phyloP scores from a whole-genome alignment of 2,888 invertebrate species.

The Tachina grossa region DNA sequence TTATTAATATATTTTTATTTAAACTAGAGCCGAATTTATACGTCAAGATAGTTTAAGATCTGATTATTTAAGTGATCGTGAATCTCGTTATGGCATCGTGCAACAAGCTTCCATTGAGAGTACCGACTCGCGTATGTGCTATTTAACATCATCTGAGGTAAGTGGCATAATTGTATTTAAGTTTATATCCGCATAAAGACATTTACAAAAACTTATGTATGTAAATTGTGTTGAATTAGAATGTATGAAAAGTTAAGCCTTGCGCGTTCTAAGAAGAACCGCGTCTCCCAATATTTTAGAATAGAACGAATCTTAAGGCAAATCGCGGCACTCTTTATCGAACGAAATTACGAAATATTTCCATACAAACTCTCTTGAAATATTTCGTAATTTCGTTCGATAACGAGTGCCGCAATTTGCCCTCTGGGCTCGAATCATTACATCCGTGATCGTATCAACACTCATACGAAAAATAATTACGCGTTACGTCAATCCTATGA shows the following conservation, averaged over 20 bases:
- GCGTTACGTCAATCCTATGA: too few relatives aligned
- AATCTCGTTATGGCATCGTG: slow-evolving; percentile 93
- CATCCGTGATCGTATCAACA: too few relatives aligned
- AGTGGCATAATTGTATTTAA: slow-evolving; percentile 83
- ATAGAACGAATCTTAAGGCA: too few relatives aligned
- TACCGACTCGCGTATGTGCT: slow-evolving; percentile 96
- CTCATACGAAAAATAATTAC: too few relatives aligned
- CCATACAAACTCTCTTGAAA: too few relatives aligned
- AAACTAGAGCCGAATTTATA: slow-evolving; percentile 90
- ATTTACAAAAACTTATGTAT: neutral
- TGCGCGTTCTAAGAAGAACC: too few relatives aligned
- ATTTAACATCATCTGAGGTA: slow-evolving; percentile 97
- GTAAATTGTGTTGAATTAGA: slow-evolving; percentile 46
- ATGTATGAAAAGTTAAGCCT: neutral
- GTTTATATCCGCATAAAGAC: neutral
- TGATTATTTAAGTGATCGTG: slow-evolving; percentile 95
- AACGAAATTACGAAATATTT: too few relatives aligned
- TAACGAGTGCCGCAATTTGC: too few relatives aligned
- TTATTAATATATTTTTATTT: slow-evolving; percentile 4
- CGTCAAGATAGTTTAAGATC: slow-evolving; percentile 94
- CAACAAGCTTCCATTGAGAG: slow-evolving; percentile 97
- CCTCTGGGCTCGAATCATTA: too few relatives aligned
- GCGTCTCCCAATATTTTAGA: too few relatives aligned
- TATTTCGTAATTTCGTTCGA: too few relatives aligned
- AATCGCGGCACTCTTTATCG: too few relatives aligned